phyloP scores from a whole-genome alignment of 2,797 vertebrate genomes.

The Chromobotia macracanthus region DNA sequence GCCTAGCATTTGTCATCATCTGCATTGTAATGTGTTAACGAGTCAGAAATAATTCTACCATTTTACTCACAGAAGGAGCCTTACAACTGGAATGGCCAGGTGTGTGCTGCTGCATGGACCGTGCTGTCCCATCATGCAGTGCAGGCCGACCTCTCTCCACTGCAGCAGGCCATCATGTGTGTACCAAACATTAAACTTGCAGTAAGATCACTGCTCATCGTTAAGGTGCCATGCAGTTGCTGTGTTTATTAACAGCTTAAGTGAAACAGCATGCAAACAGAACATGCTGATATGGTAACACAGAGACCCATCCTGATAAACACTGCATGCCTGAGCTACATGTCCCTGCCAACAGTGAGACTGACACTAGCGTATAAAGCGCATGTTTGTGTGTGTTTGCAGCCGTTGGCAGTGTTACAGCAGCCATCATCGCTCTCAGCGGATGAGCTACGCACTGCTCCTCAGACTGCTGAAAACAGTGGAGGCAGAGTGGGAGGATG shows the following conservation, averaged over 20 bases:
- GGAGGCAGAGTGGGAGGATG: constrained; percentile 83
- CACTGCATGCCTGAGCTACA: neutral
- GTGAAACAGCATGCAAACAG: constrained; percentile 21
- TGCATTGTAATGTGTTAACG: neutral
- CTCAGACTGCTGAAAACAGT: constrained; percentile 84
- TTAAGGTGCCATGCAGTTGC: neutral
- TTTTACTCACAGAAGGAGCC: constrained; percentile 75
- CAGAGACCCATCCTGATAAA: constrained; percentile 6
- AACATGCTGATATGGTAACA: constrained; percentile 6
- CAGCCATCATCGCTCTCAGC: constrained; percentile 83
- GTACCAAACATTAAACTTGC: constrained; percentile 52
- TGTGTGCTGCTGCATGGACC: constrained; percentile 83
- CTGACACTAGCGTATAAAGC: constrained; percentile 42
- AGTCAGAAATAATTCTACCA: neutral
- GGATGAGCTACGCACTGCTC: constrained; percentile 86
- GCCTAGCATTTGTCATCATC: neutral
- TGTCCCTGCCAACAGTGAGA: constrained; percentile 44
- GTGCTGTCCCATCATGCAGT: constrained; percentile 85
- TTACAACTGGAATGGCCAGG: constrained; percentile 85
- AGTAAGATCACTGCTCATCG: constrained; percentile 5
- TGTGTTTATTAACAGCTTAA: constrained; percentile 31
- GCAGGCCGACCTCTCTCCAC: constrained; percentile 84
- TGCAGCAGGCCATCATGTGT: constrained; percentile 87
- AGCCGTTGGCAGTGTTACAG: constrained; percentile 91
- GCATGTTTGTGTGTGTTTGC: constrained; percentile 41